Evolutionary conservation across 2,888 invertebrate species (phyloP), one percentile per base, ranked within the genome.

Genomic region (Apeira syringaria): DNA sequence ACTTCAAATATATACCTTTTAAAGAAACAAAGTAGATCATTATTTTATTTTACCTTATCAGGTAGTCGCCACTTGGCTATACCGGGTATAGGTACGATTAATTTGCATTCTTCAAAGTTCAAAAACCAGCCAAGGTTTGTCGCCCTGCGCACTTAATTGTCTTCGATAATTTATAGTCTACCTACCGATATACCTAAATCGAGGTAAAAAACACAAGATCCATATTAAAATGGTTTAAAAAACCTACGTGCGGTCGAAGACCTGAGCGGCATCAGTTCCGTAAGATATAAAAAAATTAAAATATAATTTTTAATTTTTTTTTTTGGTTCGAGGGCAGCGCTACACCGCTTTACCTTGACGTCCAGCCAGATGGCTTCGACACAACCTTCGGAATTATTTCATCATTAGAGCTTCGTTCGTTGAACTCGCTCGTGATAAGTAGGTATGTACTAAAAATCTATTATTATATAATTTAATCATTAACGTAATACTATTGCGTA

Each of bases 361-460:
- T 28, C 39, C 28, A 40, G 31, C 39, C 28, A 40, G 31, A 42
- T 63, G 41, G 65, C 53, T 68, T 58, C 63, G 68, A 67, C 70
- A 72, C 76, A 78, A 83, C 81, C 84, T 84, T 84, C 79, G 68
- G 49, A 54, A 55, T 62, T 75, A 75, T 78, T 79, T 80, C 80
- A 74, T 80, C 77, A 79, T 67, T 60, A 69, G 67, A 64, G 53
- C 51, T 36, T 57, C 68, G 86, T 80, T 76, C 86, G 60, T 54
- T 74, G 79, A 84, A 71, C 83, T 69, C 53, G 54, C 60, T 58
- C 68, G 67, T 43, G 44, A 54, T 50, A 44, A 50, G n/a, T n/a
- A n/a, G n/a, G n/a, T 54, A 47, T 27, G 30, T 29, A 9, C 18
- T 33, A 2, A 3, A 2, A 20, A 30, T 13, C 39, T 46, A 36